Conservation (phyloP, 2,888 invertebrate species). For the Cryptus viduatorius region DNA sequence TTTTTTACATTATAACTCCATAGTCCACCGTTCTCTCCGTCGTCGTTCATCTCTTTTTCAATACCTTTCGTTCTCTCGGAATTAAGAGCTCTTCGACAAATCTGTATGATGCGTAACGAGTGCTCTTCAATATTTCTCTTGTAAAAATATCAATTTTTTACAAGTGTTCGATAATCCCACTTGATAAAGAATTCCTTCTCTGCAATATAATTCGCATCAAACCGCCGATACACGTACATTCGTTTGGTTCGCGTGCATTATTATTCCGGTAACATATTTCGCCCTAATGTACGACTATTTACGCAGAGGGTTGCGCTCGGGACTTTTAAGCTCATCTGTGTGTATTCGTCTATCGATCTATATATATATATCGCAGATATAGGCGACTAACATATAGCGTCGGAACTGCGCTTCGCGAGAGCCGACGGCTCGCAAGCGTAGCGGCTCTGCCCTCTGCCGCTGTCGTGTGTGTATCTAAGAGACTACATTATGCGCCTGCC, state of each 20-base stretch:
- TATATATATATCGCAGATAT: not conserved
- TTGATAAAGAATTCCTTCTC: slow-evolving; percentile 24
- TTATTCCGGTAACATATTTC: slow-evolving; percentile 39
- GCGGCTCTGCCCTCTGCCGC: slow-evolving; percentile 31
- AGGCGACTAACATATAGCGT: slow-evolving; percentile 11
- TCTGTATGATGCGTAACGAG: too few relatives aligned
- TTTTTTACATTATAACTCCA: not conserved
- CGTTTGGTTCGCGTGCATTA: slow-evolving; percentile 4
- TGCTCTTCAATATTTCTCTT: not conserved
- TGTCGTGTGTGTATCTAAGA: slow-evolving; percentile 73
- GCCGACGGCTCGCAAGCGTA: slow-evolving; percentile 21
- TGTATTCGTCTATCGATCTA: not conserved
- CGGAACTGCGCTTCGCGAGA: not conserved
- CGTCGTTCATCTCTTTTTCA: not conserved
- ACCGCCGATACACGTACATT: slow-evolving; percentile 41
- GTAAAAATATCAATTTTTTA: not conserved
- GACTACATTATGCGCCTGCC: slow-evolving; percentile 77
- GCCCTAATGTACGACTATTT: slow-evolving; percentile 63
- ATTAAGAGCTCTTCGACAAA: too few relatives aligned
- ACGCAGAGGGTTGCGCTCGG: slow-evolving; percentile 58
- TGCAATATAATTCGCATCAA: slow-evolving; percentile 23
- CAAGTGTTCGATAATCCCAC: slow-evolving; percentile 64
- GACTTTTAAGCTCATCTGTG: slow-evolving; percentile 47
- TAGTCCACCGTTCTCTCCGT: not conserved
- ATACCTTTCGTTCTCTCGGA: too few relatives aligned